Percentiles rank a stretch among this genome's conserved stretches.
These are phyloP conservation scores for Petroica traversi DNA, from an alignment of 2,113 vertebrate species.

Conservation along the genomic window DNA sequence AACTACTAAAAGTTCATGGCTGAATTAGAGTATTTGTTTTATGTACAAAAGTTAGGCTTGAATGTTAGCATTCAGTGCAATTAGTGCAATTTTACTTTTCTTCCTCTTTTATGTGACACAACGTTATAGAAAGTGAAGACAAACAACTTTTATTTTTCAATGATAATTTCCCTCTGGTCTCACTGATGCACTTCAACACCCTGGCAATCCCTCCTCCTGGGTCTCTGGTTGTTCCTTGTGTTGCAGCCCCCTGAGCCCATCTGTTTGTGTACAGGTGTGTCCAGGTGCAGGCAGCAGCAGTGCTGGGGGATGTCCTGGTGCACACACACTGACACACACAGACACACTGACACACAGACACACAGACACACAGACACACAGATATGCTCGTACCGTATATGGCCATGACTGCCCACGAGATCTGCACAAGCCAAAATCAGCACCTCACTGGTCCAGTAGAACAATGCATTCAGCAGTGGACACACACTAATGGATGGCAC, in stretches of 20 bases:
- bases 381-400: rapidly evolving
- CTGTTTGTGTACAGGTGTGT: not conserved
- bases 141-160: not conserved
- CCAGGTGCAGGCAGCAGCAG: not conserved
- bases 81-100: not conserved
- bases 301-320: not conserved
- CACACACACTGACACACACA: rapidly evolving
- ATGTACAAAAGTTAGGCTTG: not conserved
- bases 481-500: too few species aligned
- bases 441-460: not conserved
- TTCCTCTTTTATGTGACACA: not conserved
- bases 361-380: rapidly evolving
- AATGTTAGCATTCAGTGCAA: not conserved
- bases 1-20: not conserved
- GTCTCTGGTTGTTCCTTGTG: not conserved
- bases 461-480: not conserved
- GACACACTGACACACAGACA: rapidly evolving
- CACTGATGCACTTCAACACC: not conserved
- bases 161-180: not conserved
- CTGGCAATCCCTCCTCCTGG: not conserved
- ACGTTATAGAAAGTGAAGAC: rapidly evolving
- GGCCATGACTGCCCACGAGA: rapidly evolving
- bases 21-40: not conserved
- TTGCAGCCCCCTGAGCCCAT: not conserved
- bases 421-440: not conserved